These are phyloP conservation scores for Lutjanus campechanus DNA, from an alignment of 2,797 vertebrate genomes.

Conservation along the genomic window DNA sequence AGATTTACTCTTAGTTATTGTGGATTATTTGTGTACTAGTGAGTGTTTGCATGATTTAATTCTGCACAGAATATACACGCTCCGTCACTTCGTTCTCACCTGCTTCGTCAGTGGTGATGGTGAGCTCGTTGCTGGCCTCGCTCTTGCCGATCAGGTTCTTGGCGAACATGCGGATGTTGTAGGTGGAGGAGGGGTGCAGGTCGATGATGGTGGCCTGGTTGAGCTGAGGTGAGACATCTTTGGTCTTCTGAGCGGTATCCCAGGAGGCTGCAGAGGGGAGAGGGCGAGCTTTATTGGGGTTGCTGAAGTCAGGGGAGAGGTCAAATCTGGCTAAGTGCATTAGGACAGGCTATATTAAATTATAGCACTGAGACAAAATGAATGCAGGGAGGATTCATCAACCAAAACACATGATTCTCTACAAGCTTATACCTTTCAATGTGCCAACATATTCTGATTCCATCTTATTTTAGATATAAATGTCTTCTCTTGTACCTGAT, in stretches of 20 bases:
- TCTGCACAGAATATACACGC: background rate
- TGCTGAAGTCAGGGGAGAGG: slow-evolving; percentile 47
- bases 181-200: slow-evolving; percentile 97
- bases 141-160: slow-evolving; percentile 99
- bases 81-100: slow-evolving; percentile 79
- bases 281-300: slow-evolving; percentile 63
- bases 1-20: background rate
- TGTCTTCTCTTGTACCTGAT: slow-evolving; percentile 87
- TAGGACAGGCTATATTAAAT: slow-evolving; percentile 41
- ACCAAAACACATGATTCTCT: background rate
- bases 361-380: slow-evolving; percentile 29
- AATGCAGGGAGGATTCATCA: slow-evolving; percentile 39
- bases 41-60: background rate
- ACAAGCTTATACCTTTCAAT: background rate
- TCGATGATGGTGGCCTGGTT: slow-evolving; percentile 99
- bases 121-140: slow-evolving; percentile 98
- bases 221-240: slow-evolving; percentile 97
- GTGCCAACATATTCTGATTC: too few relatives aligned
- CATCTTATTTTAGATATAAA: background rate
- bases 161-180: slow-evolving; percentile 99
- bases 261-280: slow-evolving; percentile 89
- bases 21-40: background rate
- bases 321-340: slow-evolving; percentile 66
- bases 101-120: slow-evolving; percentile 98
- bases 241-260: slow-evolving; percentile 99